Conservation (phyloP, 2,888 invertebrate genomes). For the Callyntrura sp. region DNA sequence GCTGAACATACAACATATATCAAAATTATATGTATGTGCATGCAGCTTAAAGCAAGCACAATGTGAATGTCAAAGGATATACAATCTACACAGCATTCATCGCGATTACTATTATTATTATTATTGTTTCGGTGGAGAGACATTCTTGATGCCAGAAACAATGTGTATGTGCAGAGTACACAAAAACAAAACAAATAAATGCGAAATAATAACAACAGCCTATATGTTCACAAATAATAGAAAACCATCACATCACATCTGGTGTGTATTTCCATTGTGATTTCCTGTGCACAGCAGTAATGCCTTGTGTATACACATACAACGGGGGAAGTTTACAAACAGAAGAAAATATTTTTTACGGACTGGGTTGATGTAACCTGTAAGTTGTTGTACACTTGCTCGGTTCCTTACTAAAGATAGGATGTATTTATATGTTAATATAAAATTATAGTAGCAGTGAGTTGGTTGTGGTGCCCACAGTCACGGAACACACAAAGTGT, state of each 20-base stretch:
- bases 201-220: not conserved
- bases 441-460: not conserved
- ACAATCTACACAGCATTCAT: slow-evolving; percentile 7
- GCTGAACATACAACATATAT: not conserved
- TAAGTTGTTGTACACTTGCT: too few relatives aligned
- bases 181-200: slow-evolving; percentile 32
- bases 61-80: not conserved
- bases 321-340: not conserved
- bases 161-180: slow-evolving; percentile 8
- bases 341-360: not conserved
- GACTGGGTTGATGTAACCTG: not conserved
- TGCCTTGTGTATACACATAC: not conserved
- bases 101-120: slow-evolving; percentile 32
- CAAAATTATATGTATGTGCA: not conserved
- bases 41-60: not conserved
- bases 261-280: slow-evolving; percentile 35
- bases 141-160: slow-evolving; percentile 23
- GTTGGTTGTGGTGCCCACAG: not conserved
- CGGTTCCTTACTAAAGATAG: not conserved
- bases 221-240: not conserved
- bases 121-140: not conserved
- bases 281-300: slow-evolving; percentile 17
- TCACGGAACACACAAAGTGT: slow-evolving; percentile 25
- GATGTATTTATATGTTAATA: too few relatives aligned
- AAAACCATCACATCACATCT: slow-evolving; percentile 21